A percentile compares a stretch with the other conserved stretches of the same genome.
These are phyloP conservation scores for Plumapathes pennacea DNA, from an alignment of 92 coral and sea anemone genomes.

Conservation along the genomic window DNA sequence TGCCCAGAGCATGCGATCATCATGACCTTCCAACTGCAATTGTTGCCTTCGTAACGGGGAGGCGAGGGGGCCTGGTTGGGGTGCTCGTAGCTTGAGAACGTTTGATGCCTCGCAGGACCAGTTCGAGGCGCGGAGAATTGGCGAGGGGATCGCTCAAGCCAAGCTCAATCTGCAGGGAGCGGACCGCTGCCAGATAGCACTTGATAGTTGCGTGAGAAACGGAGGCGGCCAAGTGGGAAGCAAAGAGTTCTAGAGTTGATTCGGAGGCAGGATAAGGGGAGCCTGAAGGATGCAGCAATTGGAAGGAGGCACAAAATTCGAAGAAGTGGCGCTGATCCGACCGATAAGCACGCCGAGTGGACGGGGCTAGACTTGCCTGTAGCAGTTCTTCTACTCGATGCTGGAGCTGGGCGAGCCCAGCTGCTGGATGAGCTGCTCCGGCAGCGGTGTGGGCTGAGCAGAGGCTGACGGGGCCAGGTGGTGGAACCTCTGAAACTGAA, in stretches of 20 bases:
- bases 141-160: constrained; percentile 8
- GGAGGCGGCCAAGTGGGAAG: constrained; percentile 24
- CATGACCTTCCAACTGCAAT: too few relatives aligned
- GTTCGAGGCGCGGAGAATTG: constrained; percentile 33
- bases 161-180: constrained; percentile 20
- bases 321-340: not conserved
- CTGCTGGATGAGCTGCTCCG: not conserved
- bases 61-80: constrained; percentile 50
- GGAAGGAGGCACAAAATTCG: not conserved
- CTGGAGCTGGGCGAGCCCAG: not conserved
- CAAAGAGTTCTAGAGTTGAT: constrained; percentile 13
- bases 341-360: not conserved
- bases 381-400: not conserved
- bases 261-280: constrained; percentile 27
- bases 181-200: constrained; percentile 35
- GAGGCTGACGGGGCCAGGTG: not conserved
- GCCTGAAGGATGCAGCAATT: not conserved
- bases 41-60: constrained; percentile 60
- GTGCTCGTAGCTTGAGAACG: constrained; percentile 50
- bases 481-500: not conserved
- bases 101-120: constrained; percentile 43
- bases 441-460: not conserved
- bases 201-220: constrained; percentile 32
- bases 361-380: not conserved
- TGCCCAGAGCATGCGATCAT: constrained; percentile 37